These are phyloP conservation scores for Panthera tigris DNA, from an alignment of 2,113 vertebrate genomes.

Conservation along the genomic window DNA sequence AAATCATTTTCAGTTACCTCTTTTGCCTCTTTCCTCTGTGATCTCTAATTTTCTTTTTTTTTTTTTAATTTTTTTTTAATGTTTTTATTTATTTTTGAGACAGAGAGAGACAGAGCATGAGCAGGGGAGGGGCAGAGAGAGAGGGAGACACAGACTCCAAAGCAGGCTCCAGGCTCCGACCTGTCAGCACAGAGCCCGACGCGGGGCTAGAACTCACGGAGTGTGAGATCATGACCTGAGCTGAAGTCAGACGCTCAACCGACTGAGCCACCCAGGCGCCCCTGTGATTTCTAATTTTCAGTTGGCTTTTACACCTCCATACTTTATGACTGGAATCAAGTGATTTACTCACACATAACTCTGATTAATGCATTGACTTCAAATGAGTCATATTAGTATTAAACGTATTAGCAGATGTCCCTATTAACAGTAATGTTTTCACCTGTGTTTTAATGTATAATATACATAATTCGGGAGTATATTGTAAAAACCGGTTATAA, in stretches of 20 bases:
- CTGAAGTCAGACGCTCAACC: no score
- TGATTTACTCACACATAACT: constrained; percentile 28
- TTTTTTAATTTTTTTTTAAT: no score
- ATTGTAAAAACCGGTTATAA: background rate
- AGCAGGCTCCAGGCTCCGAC: no score
- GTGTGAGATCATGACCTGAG: no score
- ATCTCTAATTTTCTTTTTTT: constrained; percentile 19
- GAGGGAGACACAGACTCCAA: no score
- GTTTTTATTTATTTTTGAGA: no score
- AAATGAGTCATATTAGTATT: constrained; percentile 32
- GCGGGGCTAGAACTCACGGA: no score
- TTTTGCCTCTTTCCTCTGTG: background rate
- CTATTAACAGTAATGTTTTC: background rate
- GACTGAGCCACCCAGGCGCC: no score
- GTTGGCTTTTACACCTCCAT: background rate
- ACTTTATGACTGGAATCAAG: constrained; percentile 21
- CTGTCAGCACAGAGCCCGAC: no score
- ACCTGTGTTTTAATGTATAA: background rate
- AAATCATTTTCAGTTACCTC: constrained; percentile 32
- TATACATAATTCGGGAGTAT: background rate
- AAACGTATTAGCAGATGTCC: background rate
- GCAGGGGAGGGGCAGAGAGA: no score
- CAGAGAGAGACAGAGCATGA: no score
- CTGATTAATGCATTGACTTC: constrained; percentile 3
- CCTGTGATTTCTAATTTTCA: constrained; percentile 28